Conservation (phyloP, 2,113 vertebrate genomes). For the Glaucomys volans region DNA sequence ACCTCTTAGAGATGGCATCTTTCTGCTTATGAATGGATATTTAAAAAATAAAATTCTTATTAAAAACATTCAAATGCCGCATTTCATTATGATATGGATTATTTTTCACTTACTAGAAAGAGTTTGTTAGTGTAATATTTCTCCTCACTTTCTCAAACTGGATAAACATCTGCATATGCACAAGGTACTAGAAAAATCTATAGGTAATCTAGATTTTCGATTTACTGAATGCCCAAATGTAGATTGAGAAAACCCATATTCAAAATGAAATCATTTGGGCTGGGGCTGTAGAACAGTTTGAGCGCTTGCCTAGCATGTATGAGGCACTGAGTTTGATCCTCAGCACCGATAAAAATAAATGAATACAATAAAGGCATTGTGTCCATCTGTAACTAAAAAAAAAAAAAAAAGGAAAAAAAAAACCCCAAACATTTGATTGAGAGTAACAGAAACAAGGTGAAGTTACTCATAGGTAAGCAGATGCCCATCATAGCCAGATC, state of each 20-base stretch:
- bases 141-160: constrained; percentile 60
- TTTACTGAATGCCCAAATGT: constrained; percentile 36
- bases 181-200: constrained; percentile 50
- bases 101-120: constrained; percentile 25
- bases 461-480: constrained; percentile 41
- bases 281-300: no score
- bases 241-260: constrained; percentile 1
- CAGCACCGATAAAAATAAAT: no score
- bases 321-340: no score
- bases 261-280: neutral
- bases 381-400: no score
- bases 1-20: constrained; percentile 53
- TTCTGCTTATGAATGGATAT: constrained; percentile 71
- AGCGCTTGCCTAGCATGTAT: no score
- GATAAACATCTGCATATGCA: neutral
- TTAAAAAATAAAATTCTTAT: constrained; percentile 67
- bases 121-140: constrained; percentile 11
- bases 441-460: neutral
- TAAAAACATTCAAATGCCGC: constrained; percentile 30
- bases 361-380: no score
- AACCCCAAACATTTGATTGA: constrained; percentile 19
- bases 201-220: constrained; percentile 56
- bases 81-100: constrained; percentile 37
- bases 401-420: no score
- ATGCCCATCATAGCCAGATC: neutral